Base-by-base conservation (phyloP, 2,113 vertebrate genomes). In the Ageneiosus marmoratus region DNA sequence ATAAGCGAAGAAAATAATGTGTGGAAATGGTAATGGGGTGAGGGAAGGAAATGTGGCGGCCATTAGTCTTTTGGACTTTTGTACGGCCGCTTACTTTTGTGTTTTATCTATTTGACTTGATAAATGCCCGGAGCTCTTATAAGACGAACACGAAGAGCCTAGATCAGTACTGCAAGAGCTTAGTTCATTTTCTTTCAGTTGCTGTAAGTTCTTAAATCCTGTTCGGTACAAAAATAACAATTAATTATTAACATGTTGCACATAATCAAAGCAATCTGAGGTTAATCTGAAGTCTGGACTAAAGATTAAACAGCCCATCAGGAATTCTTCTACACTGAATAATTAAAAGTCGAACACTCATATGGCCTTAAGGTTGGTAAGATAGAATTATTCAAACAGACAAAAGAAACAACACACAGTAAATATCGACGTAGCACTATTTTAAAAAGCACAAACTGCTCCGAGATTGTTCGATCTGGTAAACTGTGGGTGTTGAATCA, bases 101-200 rank as follows among this genome's bases (percentile, higher is more conserved):
- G 16, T 62, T 58, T 56, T 44, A 83, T 77, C 62, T 62, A 72
- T 84, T 79, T 13, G 46, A 41, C 44, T 75, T 82, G 62, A 29
- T 22, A 12, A 51, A 29, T 44, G 37, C 74, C 27, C 27, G 11
- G 24, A 83, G 81, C 48, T 55, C 32, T 77, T 48, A 44, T 22
- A 50, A 29, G 22, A 20, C 32, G 29, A 77, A 67, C 13, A 29
- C 3, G 24, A 51, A 24, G 7, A 37, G 22, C 29, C 56, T 16
- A 48, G 32, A 62, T 60, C 32, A 67, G 32, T 58, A 58, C 51
- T 72, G 15, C 50, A 16, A 50, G 13, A 53, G 11, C 53, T 77
- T 77, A 16, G 18, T 56, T 50, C 0, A 1, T 41, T 63, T 44
- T 11, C 48, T 24, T 55, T 69, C 22, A 37, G 62, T 20, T 37